Conservation (phyloP, 2,797 vertebrate species). For the Acrossocheilus fasciatus region DNA sequence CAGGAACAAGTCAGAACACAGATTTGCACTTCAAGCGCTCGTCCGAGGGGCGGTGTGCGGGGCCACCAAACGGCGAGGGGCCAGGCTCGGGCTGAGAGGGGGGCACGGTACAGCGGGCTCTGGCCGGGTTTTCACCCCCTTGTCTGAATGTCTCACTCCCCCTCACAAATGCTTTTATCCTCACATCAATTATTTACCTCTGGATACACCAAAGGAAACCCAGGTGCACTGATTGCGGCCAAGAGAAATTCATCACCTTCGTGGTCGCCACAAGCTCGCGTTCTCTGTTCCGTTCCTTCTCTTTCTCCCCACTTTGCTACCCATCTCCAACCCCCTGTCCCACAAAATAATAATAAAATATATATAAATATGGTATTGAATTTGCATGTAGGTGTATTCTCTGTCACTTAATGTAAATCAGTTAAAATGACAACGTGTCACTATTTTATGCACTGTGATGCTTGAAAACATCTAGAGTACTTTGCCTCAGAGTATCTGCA, state of each 20-base stretch:
- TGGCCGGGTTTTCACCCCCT: conserved; percentile 51
- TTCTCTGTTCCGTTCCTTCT: conserved; percentile 45
- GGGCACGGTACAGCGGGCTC: conserved; percentile 50
- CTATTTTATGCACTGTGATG: conserved; percentile 3
- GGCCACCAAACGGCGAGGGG: conserved; percentile 81
- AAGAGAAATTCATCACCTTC: conserved; percentile 76
- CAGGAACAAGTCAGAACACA: conserved; percentile 93
- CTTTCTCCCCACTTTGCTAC: conserved; percentile 31
- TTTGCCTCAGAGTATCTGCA: neutral
- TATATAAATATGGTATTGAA: conserved; percentile 5
- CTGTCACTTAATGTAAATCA: neutral
- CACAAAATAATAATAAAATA: conserved; percentile 19
- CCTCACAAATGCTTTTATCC: conserved; percentile 78
- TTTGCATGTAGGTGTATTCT: conserved; percentile 30
- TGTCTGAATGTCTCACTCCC: conserved; percentile 71
- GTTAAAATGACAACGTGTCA: neutral
- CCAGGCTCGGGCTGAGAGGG: conserved; percentile 67
- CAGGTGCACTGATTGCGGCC: conserved; percentile 80
- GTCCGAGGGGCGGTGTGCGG: conserved; percentile 77
- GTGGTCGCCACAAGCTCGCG: conserved; percentile 49
- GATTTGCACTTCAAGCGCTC: conserved; percentile 90
- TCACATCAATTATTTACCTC: conserved; percentile 84
- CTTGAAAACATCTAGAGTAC: neutral
- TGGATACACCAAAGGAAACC: conserved; percentile 83
- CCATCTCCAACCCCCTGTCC: conserved; percentile 27